Percentiles rank a stretch among this genome's conserved stretches.
Conservation (phyloP, 2,888 invertebrate genomes). For the Griposia aprilina region DNA sequence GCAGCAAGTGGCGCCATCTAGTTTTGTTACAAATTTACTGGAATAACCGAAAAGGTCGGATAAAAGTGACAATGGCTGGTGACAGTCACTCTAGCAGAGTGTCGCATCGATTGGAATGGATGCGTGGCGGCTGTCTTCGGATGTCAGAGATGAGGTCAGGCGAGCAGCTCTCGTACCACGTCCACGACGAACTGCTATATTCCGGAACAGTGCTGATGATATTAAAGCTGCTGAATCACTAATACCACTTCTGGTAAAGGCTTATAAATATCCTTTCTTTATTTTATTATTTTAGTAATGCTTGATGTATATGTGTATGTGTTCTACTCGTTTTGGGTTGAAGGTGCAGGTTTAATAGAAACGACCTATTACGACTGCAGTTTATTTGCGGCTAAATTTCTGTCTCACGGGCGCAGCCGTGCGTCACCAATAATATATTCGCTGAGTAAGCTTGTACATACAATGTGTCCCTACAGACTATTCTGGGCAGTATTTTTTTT, state of each 20-base stretch:
- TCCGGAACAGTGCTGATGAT: not conserved
- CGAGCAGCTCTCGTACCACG: not conserved
- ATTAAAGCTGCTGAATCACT: not conserved
- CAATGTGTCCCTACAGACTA: no score
- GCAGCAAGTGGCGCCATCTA: not conserved
- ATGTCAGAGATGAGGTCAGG: not conserved
- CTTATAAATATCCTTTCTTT: no score
- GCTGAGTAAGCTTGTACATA: no score
- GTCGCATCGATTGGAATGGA: not conserved
- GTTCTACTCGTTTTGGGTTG: no score
- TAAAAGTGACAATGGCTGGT: not conserved
- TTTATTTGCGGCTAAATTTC: no score
- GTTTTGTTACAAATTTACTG: not conserved
- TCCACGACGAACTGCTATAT: not conserved
- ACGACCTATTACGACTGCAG: no score
- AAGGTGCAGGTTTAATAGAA: no score
- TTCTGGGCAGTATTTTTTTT: not conserved
- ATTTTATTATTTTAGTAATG: no score
- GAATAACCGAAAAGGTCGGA: not conserved
- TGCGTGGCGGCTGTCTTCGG: not conserved
- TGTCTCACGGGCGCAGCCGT: no score
- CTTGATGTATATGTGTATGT: no score
- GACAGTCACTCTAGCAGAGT: not conserved
- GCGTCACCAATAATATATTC: no score
- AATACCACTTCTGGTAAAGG: not conserved